These are phyloP conservation scores for Crossaster papposus DNA, from an alignment of 53 echinoderm and acorn worm species.

Conservation along the genomic window DNA sequence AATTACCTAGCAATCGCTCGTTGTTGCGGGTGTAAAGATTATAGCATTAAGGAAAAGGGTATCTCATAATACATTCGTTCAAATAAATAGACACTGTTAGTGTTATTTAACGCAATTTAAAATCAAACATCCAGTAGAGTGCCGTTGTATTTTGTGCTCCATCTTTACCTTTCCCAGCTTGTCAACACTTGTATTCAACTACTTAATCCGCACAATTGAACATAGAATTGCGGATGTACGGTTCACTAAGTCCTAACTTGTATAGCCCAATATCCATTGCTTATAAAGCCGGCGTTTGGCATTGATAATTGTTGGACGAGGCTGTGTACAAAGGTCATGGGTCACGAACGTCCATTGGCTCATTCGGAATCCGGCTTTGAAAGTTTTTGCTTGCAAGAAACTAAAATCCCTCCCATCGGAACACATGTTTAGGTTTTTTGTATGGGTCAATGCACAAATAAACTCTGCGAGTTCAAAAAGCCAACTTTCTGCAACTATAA, in stretches of 20 bases:
- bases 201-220: too few relatives aligned
- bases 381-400: neutral
- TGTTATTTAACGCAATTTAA: neutral
- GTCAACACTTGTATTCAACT: too few relatives aligned
- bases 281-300: neutral
- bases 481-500: too few relatives aligned
- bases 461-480: too few relatives aligned
- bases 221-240: too few relatives aligned
- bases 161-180: neutral
- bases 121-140: neutral
- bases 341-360: neutral
- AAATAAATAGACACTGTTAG: neutral
- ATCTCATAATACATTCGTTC: neutral
- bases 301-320: neutral
- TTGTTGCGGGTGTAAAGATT: slow-evolving; percentile 11
- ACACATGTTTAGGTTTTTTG: too few relatives aligned
- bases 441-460: too few relatives aligned
- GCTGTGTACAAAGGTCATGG: neutral
- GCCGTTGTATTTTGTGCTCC: neutral
- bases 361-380: neutral
- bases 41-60: neutral
- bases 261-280: too few relatives aligned
- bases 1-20: neutral
- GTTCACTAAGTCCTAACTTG: too few relatives aligned
- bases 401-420: too few relatives aligned